Base-by-base conservation (phyloP, 2,888 invertebrate species). In the Melinopterus prodromus region DNA sequence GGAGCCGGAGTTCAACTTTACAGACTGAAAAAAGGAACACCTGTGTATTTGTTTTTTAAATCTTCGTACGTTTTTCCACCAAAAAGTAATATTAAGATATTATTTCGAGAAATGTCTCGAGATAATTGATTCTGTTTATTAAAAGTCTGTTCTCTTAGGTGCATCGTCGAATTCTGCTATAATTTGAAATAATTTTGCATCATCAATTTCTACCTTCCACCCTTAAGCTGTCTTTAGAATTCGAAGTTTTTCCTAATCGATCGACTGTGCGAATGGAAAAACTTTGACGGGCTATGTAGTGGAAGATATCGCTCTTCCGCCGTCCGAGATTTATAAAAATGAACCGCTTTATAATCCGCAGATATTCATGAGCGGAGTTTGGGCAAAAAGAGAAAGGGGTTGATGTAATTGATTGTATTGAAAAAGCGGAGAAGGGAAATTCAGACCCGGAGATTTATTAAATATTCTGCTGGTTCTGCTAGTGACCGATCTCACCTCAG, bases 381-480 rank as follows among this genome's bases (percentile, higher is more conserved):
- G 35, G n/a, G n/a, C 36, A 35, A 74, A 74, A 74, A 26, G 37
- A 37, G 74, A 74, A 74, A 74, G 74, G 74, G 37, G 35, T 35
- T 26, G 71, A 71, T 37, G 74, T 74, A 74, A 74, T 74, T 74
- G 74, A 74, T 74, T 74, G 74, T 74, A 74, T 74, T 74, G 74
- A 74, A 74, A 74, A 74, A 74, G 74, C n/a, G 37, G 16, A 16
- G 16, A 35, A 71, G 35, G 74, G 37, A 37, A 74, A 74, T 15
- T 74, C 35, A 15, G 16, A 26, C 74, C n/a, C 36, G 0, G 74
- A 26, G 74, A 74, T 74, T 74, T 74, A 74, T 74, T 74, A 74
- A 74, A 35, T 37, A 74, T 74, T 37, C 35, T 36, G n/a, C 74
- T 74, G 74, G 36, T 35, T n/a, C 16, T 37, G 74, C 7, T 37